phyloP scores from a whole-genome alignment of 2,888 invertebrate genomes.

The Limnephilus marmoratus region DNA sequence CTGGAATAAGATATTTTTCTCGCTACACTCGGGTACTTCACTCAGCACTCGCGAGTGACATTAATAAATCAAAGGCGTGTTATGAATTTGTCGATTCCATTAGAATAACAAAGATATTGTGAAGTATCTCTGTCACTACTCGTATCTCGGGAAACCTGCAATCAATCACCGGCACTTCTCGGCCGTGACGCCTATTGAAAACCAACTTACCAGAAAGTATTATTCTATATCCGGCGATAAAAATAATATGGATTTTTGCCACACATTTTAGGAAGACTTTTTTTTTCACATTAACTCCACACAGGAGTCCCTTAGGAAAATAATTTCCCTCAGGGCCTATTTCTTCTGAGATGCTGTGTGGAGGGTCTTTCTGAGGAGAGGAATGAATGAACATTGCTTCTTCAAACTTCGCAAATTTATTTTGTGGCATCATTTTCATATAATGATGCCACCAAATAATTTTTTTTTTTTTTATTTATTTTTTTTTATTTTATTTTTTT shows the following conservation, averaged over 20 bases:
- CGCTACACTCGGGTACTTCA: background rate
- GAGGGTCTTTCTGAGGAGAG: too few relatives aligned
- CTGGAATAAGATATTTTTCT: slow-evolving; percentile 18
- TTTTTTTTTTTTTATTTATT: too few relatives aligned
- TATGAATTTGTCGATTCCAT: slow-evolving; percentile 45
- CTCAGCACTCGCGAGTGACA: background rate
- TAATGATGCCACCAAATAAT: too few relatives aligned
- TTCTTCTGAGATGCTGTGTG: too few relatives aligned
- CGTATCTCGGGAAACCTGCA: background rate
- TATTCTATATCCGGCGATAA: background rate
- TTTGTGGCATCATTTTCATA: too few relatives aligned
- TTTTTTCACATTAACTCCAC: too few relatives aligned
- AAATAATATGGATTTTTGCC: background rate
- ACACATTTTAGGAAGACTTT: background rate
- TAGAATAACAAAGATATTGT: slow-evolving; percentile 39
- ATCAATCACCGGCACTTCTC: slow-evolving; percentile 37
- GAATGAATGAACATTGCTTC: too few relatives aligned
- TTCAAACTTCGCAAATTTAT: too few relatives aligned
- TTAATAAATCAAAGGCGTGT: slow-evolving; percentile 27
- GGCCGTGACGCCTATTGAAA: slow-evolving; percentile 19
- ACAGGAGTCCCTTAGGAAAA: too few relatives aligned
- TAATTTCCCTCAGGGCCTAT: too few relatives aligned
- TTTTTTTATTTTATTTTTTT: too few relatives aligned
- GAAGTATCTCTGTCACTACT: slow-evolving; percentile 29
- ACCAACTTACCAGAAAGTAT: background rate